These are phyloP conservation scores for Spea hammondii DNA, from an alignment of 2,797 vertebrate genomes.

Conservation along the genomic window DNA sequence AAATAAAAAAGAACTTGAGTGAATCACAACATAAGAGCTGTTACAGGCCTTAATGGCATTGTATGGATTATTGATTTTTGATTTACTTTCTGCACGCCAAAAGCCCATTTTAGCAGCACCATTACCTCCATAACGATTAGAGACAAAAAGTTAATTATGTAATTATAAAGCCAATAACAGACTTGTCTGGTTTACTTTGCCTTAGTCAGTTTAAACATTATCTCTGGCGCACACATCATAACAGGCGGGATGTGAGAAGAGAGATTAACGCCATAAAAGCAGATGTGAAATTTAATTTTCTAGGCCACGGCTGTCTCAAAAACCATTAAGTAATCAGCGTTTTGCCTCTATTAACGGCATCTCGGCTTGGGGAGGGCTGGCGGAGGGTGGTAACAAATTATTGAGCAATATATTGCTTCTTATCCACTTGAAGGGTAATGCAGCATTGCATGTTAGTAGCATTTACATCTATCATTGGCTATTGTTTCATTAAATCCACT, in stretches of 20 bases:
- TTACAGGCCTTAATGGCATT: constrained; percentile 96
- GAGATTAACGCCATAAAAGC: constrained; percentile 99
- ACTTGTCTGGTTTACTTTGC: constrained; percentile 98
- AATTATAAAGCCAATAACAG: constrained; percentile 99
- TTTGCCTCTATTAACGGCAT: constrained; percentile 87
- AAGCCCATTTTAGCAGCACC: constrained; percentile 97
- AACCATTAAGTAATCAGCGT: constrained; percentile 99
- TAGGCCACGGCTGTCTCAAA: constrained; percentile 97
- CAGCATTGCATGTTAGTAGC: constrained; percentile 48
- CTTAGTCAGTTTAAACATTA: constrained; percentile 99
- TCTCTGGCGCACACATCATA: constrained; percentile 99
- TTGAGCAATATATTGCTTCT: constrained; percentile 47
- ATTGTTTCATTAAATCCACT: constrained; percentile 38
- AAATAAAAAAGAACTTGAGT: constrained; percentile 74
- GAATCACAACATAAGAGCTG: constrained; percentile 76
- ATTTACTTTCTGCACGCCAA: constrained; percentile 96
- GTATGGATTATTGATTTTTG: constrained; percentile 99
- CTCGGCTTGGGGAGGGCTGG: constrained; percentile 30
- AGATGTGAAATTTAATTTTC: constrained; percentile 99
- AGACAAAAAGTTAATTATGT: constrained; percentile 99
- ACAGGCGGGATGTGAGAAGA: constrained; percentile 98
- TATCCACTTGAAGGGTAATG: constrained; percentile 44
- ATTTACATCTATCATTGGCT: constrained; percentile 38
- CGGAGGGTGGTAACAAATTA: constrained; percentile 46
- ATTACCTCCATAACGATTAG: constrained; percentile 99